These are phyloP conservation scores for Hemithea aestivaria DNA, from an alignment of 2,888 invertebrate genomes.

Conservation along the genomic window DNA sequence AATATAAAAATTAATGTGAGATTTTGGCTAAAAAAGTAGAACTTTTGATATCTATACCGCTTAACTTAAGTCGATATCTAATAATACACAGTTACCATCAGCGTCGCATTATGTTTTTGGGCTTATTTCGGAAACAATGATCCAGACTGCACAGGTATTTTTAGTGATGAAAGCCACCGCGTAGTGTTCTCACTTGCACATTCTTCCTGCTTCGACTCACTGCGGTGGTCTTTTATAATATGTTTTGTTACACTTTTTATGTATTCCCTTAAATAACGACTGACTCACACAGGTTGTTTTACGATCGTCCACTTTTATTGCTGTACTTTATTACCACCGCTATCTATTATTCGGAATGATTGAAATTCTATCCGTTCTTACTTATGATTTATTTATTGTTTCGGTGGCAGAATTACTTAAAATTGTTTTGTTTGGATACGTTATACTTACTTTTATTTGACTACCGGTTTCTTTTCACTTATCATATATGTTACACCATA, in stretches of 20 bases:
- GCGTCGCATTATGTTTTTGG: no score
- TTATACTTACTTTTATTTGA: constrained; percentile 5
- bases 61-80: no score
- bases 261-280: constrained; percentile 58
- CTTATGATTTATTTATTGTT: constrained; percentile 30
- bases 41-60: no score
- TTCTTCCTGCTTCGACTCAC: constrained; percentile 44
- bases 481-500: no score
- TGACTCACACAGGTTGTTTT: constrained; percentile 57
- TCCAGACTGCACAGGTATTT: no score
- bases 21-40: no score
- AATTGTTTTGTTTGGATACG: constrained; percentile 13
- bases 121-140: no score
- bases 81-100: no score
- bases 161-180: constrained; percentile 58
- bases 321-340: constrained; percentile 41
- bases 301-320: constrained; percentile 47
- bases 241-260: constrained; percentile 63
- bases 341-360: constrained; percentile 44
- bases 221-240: constrained; percentile 70
- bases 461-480: constrained; percentile 14
- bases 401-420: constrained; percentile 27
- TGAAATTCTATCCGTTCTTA: constrained; percentile 31
- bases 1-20: no score
- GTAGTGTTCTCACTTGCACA: constrained; percentile 23